phyloP scores from a whole-genome alignment of 1,140 invertebrate species.

The Caligus rogercresseyi region DNA sequence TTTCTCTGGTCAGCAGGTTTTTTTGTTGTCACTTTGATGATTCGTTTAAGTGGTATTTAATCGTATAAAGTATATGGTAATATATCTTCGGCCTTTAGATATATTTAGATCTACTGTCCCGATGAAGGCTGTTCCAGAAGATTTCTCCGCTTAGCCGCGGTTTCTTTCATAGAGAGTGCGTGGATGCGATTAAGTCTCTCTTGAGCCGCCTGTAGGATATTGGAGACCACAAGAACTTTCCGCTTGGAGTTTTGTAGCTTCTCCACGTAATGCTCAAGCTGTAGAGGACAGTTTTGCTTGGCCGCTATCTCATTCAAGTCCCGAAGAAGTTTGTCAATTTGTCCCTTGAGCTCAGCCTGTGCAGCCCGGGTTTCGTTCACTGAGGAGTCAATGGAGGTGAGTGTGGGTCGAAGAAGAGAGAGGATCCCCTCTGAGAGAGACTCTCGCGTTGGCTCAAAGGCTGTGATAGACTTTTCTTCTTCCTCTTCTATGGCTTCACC shows the following conservation, averaged over 20 bases:
- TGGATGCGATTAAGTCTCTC: slow-evolving; percentile 12
- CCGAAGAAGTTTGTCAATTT: background rate
- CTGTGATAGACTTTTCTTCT: background rate
- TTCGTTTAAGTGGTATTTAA: too few species aligned
- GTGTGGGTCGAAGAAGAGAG: background rate
- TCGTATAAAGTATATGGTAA: too few species aligned
- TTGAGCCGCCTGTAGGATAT: slow-evolving; percentile 6
- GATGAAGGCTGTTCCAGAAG: slow-evolving; percentile 5
- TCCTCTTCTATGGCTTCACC: too few species aligned
- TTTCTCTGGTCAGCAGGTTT: too few species aligned
- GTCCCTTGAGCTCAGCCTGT: background rate
- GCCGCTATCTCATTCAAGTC: background rate
- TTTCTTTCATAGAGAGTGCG: slow-evolving; percentile 11
- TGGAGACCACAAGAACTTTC: slow-evolving; percentile 7
- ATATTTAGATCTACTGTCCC: too few species aligned
- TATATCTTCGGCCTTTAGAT: too few species aligned
- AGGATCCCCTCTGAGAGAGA: slow-evolving; percentile 2
- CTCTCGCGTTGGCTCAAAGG: background rate
- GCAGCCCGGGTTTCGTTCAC: background rate
- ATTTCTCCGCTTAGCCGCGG: background rate
- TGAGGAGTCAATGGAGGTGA: background rate
- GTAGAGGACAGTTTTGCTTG: background rate
- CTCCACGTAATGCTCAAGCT: slow-evolving; percentile 4
- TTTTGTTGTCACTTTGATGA: too few species aligned
- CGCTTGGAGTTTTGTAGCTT: slow-evolving; percentile 9